phyloP scores from a whole-genome alignment of 1,140 invertebrate genomes.

The Dryas iulia region DNA sequence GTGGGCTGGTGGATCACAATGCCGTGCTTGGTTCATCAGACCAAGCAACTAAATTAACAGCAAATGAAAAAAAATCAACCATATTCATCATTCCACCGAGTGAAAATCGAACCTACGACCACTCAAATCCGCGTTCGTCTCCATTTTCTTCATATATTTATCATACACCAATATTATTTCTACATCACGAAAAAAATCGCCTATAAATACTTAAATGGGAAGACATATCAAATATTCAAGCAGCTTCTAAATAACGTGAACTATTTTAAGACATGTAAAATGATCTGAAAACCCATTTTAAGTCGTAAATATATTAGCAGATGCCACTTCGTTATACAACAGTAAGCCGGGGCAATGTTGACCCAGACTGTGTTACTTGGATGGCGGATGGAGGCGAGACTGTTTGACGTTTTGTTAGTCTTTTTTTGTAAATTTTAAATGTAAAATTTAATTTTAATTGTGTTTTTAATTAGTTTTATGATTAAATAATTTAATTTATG shows the following conservation, averaged over 20 bases:
- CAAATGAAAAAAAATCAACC: too few relatives aligned
- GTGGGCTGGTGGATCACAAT: too few relatives aligned
- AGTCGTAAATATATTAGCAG: background rate
- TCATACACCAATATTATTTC: too few relatives aligned
- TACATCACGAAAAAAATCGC: background rate
- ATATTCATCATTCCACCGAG: too few relatives aligned
- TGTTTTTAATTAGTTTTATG: background rate
- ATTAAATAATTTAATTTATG: too few relatives aligned
- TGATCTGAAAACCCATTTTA: background rate
- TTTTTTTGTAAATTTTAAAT: background rate
- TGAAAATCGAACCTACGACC: too few relatives aligned
- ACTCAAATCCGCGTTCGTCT: too few relatives aligned
- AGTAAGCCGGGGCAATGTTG: constrained; percentile 16
- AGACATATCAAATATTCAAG: background rate
- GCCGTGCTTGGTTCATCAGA: too few relatives aligned
- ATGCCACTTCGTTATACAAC: constrained; percentile 18
- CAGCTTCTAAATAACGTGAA: background rate
- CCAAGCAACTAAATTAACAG: too few relatives aligned
- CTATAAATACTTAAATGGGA: background rate
- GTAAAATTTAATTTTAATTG: background rate
- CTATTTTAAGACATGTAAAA: background rate
- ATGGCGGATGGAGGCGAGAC: background rate
- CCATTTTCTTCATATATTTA: too few relatives aligned
- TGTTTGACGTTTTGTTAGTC: background rate
- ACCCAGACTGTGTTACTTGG: constrained; percentile 23